A percentile compares a stretch with the other conserved stretches of the same genome.
phyloP scores from a whole-genome alignment of 2,888 invertebrate species.

The Drosophila maculinotata region DNA sequence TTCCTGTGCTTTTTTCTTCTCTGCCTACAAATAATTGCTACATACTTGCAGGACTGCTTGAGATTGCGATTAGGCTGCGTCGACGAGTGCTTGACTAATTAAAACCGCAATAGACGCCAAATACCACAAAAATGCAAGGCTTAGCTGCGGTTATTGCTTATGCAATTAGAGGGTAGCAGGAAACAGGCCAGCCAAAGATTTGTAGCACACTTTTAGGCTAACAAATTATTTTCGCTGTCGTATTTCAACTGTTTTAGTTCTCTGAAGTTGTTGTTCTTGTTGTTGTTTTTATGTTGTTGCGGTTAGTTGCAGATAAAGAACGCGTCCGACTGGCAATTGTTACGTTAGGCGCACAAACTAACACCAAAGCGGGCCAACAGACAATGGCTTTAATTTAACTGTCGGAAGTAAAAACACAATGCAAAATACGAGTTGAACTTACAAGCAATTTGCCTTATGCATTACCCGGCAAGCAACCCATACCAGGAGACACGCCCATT shows the following conservation, averaged over 20 bases:
- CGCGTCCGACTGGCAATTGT: slow-evolving; percentile 68
- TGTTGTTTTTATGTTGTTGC: slow-evolving; percentile 43
- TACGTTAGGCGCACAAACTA: slow-evolving; percentile 72
- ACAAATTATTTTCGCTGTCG: slow-evolving; percentile 75
- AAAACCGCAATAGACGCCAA: slow-evolving; percentile 39
- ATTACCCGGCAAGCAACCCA: slow-evolving; percentile 46
- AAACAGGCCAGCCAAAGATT: slow-evolving; percentile 50
- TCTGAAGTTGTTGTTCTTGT: slow-evolving; percentile 5
- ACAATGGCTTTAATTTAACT: slow-evolving; percentile 82
- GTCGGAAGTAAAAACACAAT: slow-evolving; percentile 82
- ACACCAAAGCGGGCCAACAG: slow-evolving; percentile 53
- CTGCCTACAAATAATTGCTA: slow-evolving; percentile 8
- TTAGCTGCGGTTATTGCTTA: slow-evolving; percentile 23
- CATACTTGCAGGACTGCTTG: neutral
- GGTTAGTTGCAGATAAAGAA: slow-evolving; percentile 55
- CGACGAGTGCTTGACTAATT: slow-evolving; percentile 62
- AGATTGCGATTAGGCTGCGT: slow-evolving; percentile 41
- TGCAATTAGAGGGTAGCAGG: slow-evolving; percentile 43
- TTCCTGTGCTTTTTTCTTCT: neutral
- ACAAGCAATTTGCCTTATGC: slow-evolving; percentile 78
- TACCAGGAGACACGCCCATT: slow-evolving; percentile 57
- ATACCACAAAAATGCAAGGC: slow-evolving; percentile 10
- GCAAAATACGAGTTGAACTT: slow-evolving; percentile 79
- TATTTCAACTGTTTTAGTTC: slow-evolving; percentile 55
- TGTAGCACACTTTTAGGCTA: slow-evolving; percentile 65